Percentiles rank a stretch among this genome's conserved stretches.
Conservation (phyloP, 2,888 invertebrate genomes). For the Eumerus sabulonum region DNA sequence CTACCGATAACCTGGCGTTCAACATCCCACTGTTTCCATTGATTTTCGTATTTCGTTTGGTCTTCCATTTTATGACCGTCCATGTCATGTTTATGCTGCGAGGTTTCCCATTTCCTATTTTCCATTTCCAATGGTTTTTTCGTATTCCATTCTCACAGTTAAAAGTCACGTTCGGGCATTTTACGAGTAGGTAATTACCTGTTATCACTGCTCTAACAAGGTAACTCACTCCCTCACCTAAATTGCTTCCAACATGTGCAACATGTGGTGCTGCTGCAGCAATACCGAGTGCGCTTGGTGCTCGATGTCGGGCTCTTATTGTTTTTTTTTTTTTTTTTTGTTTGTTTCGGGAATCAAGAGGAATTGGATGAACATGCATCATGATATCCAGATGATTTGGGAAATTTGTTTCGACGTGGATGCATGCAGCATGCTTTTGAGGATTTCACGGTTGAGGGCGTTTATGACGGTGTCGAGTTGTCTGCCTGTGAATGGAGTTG, state of each 20-base stretch:
- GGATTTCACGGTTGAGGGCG: slow-evolving; percentile 52
- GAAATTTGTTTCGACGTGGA: slow-evolving; percentile 48
- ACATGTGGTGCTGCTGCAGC: slow-evolving; percentile 40
- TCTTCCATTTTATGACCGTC: slow-evolving; percentile 39
- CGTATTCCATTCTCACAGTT: slow-evolving; percentile 25
- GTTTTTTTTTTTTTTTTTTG: slow-evolving; percentile 3
- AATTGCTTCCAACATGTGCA: slow-evolving; percentile 46
- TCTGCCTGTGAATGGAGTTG: not conserved
- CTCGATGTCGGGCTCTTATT: not conserved
- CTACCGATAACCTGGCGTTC: no score
- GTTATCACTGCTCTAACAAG: slow-evolving; percentile 65
- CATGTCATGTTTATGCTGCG: slow-evolving; percentile 39
- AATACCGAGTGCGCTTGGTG: not conserved
- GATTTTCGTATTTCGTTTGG: no score
- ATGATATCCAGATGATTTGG: slow-evolving; percentile 67
- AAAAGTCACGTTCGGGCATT: slow-evolving; percentile 65
- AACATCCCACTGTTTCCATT: no score
- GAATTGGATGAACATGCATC: slow-evolving; percentile 62
- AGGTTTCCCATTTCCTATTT: slow-evolving; percentile 33
- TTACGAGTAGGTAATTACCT: slow-evolving; percentile 68
- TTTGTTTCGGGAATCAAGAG: slow-evolving; percentile 44
- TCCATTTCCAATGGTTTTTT: not conserved
- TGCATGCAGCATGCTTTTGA: slow-evolving; percentile 15
- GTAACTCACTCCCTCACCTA: slow-evolving; percentile 57
- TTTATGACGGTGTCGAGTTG: slow-evolving; percentile 28